A percentile compares a stretch with the other conserved stretches of the same genome.
phyloP scores from a whole-genome alignment of 2,797 vertebrate genomes.

The Labeo calbasu region DNA sequence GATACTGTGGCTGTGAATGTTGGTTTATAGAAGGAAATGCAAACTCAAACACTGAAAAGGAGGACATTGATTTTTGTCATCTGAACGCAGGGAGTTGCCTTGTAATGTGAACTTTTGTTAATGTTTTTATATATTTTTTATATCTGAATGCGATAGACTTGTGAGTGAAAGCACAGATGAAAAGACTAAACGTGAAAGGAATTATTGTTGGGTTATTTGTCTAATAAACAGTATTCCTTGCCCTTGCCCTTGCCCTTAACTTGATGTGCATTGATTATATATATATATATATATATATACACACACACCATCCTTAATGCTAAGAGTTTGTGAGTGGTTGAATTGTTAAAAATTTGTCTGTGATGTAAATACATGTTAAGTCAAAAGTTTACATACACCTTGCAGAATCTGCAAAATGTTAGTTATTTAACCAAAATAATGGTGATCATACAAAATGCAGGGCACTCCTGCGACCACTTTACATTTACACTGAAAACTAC shows the following conservation, averaged over 20 bases:
- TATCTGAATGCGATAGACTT: constrained; percentile 50
- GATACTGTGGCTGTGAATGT: neutral
- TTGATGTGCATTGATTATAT: constrained; percentile 62
- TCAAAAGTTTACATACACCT: too few relatives aligned
- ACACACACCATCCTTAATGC: neutral
- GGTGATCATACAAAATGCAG: too few relatives aligned
- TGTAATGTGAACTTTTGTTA: constrained; percentile 62
- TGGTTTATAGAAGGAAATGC: neutral
- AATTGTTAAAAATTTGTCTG: neutral
- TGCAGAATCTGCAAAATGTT: too few relatives aligned
- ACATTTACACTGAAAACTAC: too few relatives aligned
- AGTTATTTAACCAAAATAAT: too few relatives aligned
- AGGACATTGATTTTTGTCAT: neutral
- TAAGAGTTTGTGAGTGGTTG: neutral
- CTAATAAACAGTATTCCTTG: constrained; percentile 77
- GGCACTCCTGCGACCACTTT: too few relatives aligned
- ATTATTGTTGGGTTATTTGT: constrained; percentile 72
- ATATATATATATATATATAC: too few relatives aligned
- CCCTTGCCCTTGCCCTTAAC: constrained; percentile 70
- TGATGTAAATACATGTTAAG: too few relatives aligned
- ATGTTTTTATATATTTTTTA: constrained; percentile 72
- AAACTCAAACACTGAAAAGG: neutral
- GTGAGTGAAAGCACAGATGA: constrained; percentile 61
- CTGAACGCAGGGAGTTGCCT: constrained; percentile 1
- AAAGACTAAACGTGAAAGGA: constrained; percentile 65